These are phyloP conservation scores for Cerastis rubricosa DNA, from an alignment of 2,888 invertebrate species.

Conservation along the genomic window DNA sequence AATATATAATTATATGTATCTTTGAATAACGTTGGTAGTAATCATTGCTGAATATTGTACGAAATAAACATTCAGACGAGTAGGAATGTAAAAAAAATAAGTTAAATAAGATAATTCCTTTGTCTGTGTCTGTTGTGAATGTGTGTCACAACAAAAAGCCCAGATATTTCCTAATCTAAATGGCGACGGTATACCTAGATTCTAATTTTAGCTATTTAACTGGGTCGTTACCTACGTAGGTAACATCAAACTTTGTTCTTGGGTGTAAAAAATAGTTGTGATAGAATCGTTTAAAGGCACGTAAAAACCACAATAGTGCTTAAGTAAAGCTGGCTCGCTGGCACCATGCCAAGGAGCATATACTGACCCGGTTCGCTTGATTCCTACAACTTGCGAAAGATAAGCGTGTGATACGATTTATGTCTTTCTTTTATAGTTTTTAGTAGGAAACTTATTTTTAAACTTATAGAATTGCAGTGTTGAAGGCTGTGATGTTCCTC, in stretches of 20 bases:
- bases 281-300: constrained; percentile 61
- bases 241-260: constrained; percentile 46
- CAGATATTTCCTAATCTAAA: constrained; percentile 10
- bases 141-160: neutral
- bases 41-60: neutral
- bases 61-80: neutral
- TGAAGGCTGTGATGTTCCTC: neutral
- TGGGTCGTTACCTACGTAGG: constrained; percentile 10
- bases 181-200: constrained; percentile 11
- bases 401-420: constrained; percentile 61
- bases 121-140: neutral
- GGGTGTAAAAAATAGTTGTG: constrained; percentile 49
- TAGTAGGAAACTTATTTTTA: constrained; percentile 13
- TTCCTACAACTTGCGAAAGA: constrained; percentile 61
- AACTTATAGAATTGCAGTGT: neutral
- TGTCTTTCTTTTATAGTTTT: constrained; percentile 53
- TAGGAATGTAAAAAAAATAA: neutral
- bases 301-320: constrained; percentile 61
- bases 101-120: neutral
- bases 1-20: too few relatives aligned
- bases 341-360: constrained; percentile 60
- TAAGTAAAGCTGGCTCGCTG: constrained; percentile 60
- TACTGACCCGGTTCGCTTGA: constrained; percentile 58
- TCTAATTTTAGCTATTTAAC: constrained; percentile 27
- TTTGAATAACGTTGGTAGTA: neutral